Evolutionary conservation across 2,797 vertebrate genomes (phyloP).

Genomic region (Gymnocypris eckloni): DNA sequence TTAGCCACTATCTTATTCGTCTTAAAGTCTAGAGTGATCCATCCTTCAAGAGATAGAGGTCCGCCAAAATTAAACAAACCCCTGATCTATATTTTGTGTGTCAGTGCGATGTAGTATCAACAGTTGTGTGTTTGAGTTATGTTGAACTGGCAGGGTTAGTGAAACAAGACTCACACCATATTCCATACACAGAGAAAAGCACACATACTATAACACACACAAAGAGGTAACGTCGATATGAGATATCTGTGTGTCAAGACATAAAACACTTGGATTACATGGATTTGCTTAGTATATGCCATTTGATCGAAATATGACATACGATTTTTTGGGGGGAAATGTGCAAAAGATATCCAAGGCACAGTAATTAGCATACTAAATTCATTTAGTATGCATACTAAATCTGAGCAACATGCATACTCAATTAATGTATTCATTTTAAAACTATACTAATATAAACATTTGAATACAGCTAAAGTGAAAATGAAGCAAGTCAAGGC

Average conservation of each 20-base stretch:
- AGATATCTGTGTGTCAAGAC: slow-evolving; percentile 27
- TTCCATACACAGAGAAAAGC: background rate
- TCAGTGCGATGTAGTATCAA: slow-evolving; percentile 15
- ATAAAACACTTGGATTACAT: background rate
- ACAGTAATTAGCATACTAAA: background rate
- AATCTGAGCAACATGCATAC: background rate
- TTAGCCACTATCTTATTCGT: background rate
- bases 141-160: slow-evolving; percentile 8
- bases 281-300: background rate
- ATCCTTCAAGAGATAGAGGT: background rate
- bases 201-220: slow-evolving; percentile 11
- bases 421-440: background rate
- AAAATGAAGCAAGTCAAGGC: background rate
- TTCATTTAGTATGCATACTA: background rate
- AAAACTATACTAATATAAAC: background rate
- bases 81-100: background rate
- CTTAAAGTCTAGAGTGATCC: background rate
- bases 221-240: slow-evolving; percentile 16
- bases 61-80: background rate
- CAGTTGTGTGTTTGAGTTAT: background rate
- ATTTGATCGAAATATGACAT: background rate
- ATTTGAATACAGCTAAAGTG: background rate
- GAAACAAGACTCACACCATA: slow-evolving; percentile 9
- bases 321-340: background rate
- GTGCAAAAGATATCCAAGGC: background rate